Evolutionary conservation across 2,888 invertebrate genomes (phyloP).

Genomic region (Halictus ligatus): DNA sequence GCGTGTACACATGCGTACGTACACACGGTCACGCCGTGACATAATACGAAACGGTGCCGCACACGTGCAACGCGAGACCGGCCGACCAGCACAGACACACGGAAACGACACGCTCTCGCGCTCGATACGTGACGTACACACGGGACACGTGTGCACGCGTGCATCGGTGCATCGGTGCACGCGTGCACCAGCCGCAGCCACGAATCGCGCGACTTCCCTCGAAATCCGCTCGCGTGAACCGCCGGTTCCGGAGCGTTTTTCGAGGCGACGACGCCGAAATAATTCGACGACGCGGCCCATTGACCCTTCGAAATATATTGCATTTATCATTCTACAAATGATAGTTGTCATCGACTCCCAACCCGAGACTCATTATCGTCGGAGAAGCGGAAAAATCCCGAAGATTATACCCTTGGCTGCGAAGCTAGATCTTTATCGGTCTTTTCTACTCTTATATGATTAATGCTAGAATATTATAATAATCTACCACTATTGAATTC

Average conservation of each 20-base stretch:
- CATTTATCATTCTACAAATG: not conserved
- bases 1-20: not conserved
- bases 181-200: not conserved
- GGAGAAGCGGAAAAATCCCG: not conserved
- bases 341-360: not conserved
- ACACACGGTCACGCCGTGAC: conserved; percentile 52
- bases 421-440: too few species aligned
- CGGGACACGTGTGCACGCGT: conserved; percentile 48
- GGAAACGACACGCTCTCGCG: not conserved
- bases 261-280: conserved; percentile 3
- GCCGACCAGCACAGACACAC: not conserved
- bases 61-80: conserved; percentile 62
- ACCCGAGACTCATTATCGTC: not conserved
- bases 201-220: not conserved
- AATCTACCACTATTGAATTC: too few species aligned
- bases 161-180: not conserved
- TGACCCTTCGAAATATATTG: not conserved
- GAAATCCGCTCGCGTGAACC: conserved; percentile 2
- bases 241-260: conserved; percentile 4
- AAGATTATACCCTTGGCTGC: too few species aligned
- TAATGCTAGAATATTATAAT: too few species aligned
- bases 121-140: conserved; percentile 33
- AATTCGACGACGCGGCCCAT: not conserved
- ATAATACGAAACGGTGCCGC: conserved; percentile 54
- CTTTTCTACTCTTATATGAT: too few species aligned